Conservation (phyloP, 2,888 invertebrate genomes). For the Neria commutata region DNA sequence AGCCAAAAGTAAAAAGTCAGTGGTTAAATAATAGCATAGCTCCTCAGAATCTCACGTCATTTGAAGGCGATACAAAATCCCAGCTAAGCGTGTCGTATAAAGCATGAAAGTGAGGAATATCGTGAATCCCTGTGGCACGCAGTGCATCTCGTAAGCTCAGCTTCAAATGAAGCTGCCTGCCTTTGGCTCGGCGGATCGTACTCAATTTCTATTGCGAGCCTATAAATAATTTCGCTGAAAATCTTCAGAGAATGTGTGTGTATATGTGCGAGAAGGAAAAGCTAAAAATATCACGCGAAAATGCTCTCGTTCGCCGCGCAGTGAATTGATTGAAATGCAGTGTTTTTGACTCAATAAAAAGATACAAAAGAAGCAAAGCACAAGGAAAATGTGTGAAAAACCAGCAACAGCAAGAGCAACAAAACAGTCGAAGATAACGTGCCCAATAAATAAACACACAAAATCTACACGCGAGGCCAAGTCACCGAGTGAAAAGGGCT, state of each 20-base stretch:
- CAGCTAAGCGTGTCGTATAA: no score
- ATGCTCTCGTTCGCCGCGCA: no score
- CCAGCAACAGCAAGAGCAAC: neutral
- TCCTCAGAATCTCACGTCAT: no score
- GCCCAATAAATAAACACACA: slow-evolving; percentile 15
- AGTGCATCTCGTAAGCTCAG: no score
- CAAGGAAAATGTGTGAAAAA: slow-evolving; percentile 5
- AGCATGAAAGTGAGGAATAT: no score
- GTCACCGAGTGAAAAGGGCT: no score
- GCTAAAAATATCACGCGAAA: slow-evolving; percentile 38
- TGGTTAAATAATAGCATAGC: slow-evolving; percentile 2
- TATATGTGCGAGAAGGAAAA: slow-evolving; percentile 22
- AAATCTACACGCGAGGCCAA: no score
- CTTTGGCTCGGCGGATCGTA: slow-evolving; percentile 26
- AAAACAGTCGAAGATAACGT: slow-evolving; percentile 5
- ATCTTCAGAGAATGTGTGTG: slow-evolving; percentile 48
- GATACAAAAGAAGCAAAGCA: slow-evolving; percentile 9
- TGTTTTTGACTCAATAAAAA: slow-evolving; percentile 24
- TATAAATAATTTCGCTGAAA: slow-evolving; percentile 57
- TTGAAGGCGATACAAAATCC: no score
- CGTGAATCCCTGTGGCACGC: no score
- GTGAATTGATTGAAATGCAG: slow-evolving; percentile 49
- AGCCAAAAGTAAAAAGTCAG: no score
- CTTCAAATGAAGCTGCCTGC: no score
- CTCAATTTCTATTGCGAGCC: slow-evolving; percentile 54